Evolutionary conservation across 2,797 vertebrate species (phyloP).

Genomic region (Typhlichthys eigenmanni): DNA sequence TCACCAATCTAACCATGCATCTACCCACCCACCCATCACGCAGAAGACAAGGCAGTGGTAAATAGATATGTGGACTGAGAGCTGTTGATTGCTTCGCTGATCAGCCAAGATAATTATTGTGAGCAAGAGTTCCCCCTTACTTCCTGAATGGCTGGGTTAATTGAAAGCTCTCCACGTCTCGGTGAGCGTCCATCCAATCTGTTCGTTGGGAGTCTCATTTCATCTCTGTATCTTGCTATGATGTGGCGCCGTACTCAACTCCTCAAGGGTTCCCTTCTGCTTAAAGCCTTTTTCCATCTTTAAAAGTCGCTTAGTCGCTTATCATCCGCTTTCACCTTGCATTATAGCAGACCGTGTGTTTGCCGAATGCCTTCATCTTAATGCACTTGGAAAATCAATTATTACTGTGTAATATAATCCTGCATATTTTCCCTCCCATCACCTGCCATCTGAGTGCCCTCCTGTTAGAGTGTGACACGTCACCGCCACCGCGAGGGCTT

Average conservation of each 20-base stretch:
- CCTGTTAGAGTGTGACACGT: slow-evolving; percentile 49
- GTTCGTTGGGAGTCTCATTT: slow-evolving; percentile 41
- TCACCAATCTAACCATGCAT: slow-evolving; percentile 21
- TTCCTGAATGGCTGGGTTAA: slow-evolving; percentile 66
- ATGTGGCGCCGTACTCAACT: slow-evolving; percentile 63
- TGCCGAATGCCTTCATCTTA: slow-evolving; percentile 58
- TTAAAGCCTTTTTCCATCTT: slow-evolving; percentile 66
- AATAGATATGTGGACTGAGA: slow-evolving; percentile 46
- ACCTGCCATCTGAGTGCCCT: slow-evolving; percentile 37
- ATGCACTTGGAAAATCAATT: slow-evolving; percentile 76
- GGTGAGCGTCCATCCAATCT: slow-evolving; percentile 64
- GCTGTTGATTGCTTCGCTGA: slow-evolving; percentile 63
- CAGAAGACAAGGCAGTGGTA: slow-evolving; percentile 28
- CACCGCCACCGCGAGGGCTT: slow-evolving; percentile 60
- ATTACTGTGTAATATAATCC: slow-evolving; percentile 63
- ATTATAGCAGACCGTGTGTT: slow-evolving; percentile 52
- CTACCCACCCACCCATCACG: slow-evolving; percentile 11
- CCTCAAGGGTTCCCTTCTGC: slow-evolving; percentile 39
- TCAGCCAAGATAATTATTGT: slow-evolving; percentile 62
- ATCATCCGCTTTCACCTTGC: slow-evolving; percentile 55
- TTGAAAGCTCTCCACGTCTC: slow-evolving; percentile 65
- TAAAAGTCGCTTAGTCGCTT: slow-evolving; percentile 53
- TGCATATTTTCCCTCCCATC: slow-evolving; percentile 49
- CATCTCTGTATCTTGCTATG: slow-evolving; percentile 52
- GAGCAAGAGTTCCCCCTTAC: slow-evolving; percentile 50